Base-by-base conservation (phyloP, 2,797 vertebrate species). In the Galaxias olidus region DNA sequence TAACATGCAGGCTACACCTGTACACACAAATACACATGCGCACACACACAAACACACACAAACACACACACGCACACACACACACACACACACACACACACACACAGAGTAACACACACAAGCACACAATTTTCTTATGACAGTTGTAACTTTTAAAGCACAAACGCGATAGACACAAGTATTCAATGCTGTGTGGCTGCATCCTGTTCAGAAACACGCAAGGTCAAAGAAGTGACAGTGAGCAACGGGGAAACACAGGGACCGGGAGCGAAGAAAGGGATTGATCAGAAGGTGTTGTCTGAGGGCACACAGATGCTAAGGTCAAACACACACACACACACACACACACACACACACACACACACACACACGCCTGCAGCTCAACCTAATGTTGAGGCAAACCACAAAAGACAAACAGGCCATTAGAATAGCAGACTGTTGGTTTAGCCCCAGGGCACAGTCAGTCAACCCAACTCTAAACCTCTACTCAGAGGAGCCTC, bases 11-110 rank as follows among this genome's bases (percentile, higher is more conserved):
- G 56, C 30, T 48, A 63, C 12, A 44, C 46, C 59, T 48, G 43
- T 48, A 56, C 47, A 56, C 51, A 75, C 65, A 63, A 52, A 70
- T 48, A 63, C 44, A 68, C 49, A 46, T 8, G 61, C n/a, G 52
- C 20, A 65, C 40, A n/a, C 59, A 61, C 15, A 40, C 20, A 8
- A 45, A 49, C 44, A 54, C 59, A 67, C 40, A 59, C 57, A 53
- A 30, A 51, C 49, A 53, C 47, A 59, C 64, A 66, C 57, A 18
- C 58, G 42, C 43, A 55, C 66, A 61, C 19, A 55, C 59, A 43
- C 47, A 13, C 56, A 66, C 47, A 65, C 63, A 65, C 44, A 65
- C 63, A 65, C 43, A 54, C 65, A 54, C 49, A 54, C 42, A 61
- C 44, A 66, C 65, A 66, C 48, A 66, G 15, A 51, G 18, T 51